These are phyloP conservation scores for Blera fallax DNA, from an alignment of 2,888 invertebrate genomes.

Conservation along the genomic window DNA sequence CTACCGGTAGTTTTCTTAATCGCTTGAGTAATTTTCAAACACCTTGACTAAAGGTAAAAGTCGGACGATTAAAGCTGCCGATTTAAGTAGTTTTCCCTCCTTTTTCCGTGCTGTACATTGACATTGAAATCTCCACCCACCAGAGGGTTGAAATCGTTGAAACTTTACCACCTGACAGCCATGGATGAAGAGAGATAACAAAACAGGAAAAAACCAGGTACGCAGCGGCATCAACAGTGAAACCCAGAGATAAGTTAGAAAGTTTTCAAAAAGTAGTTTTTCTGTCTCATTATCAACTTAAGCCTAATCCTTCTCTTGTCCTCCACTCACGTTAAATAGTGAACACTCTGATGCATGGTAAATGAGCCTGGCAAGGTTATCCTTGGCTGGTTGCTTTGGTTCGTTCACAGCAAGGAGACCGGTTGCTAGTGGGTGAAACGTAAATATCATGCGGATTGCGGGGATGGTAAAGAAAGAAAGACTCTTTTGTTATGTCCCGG, in stretches of 20 bases:
- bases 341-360: conserved; percentile 66
- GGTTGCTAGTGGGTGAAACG: conserved; percentile 20
- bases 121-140: conserved; percentile 22
- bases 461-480: background rate
- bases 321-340: conserved; percentile 41
- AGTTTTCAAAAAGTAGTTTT: conserved; percentile 66
- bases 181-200: background rate
- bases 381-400: conserved; percentile 21
- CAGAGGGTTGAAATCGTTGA: conserved; percentile 21
- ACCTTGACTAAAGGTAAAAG: background rate
- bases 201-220: background rate
- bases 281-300: conserved; percentile 71
- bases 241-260: conserved; percentile 57
- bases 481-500: too few species aligned
- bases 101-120: background rate
- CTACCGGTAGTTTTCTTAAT: background rate
- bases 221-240: conserved; percentile 19
- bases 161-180: conserved; percentile 60
- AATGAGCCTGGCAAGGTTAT: conserved; percentile 68
- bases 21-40: background rate
- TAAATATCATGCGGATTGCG: conserved; percentile 1
- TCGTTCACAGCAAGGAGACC: background rate
- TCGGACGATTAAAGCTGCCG: conserved; percentile 8
- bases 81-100: background rate
- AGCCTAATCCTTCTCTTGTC: conserved; percentile 65